Conservation (phyloP, 2,888 invertebrate species). For the Hemistola chrysoprasaria region DNA sequence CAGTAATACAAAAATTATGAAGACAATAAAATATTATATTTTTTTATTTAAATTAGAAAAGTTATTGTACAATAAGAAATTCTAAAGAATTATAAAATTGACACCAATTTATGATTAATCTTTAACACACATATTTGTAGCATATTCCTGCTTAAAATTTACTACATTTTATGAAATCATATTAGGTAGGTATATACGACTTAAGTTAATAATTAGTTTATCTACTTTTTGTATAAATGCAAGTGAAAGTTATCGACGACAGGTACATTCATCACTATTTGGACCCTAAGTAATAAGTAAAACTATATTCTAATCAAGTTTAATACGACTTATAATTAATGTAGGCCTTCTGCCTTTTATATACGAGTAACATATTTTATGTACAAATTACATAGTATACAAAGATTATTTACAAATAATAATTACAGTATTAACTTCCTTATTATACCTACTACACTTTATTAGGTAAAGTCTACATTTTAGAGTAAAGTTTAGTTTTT, state of each 20-base stretch:
- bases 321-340: not conserved
- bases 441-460: no score
- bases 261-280: conserved; percentile 27
- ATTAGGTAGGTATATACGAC: not conserved
- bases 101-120: conserved; percentile 6
- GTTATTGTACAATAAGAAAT: no score
- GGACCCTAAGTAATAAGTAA: conserved; percentile 47
- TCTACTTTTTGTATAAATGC: conserved; percentile 25
- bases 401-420: no score
- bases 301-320: conserved; percentile 22
- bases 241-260: conserved; percentile 15
- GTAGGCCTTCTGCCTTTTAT: no score
- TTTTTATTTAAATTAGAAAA: no score
- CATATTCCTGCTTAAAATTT: conserved; percentile 3
- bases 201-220: no score
- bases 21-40: no score
- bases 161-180: not conserved
- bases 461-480: no score
- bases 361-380: no score
- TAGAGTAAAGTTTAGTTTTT: conserved; percentile 55
- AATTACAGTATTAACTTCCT: no score
- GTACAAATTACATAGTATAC: no score
- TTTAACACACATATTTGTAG: conserved; percentile 1
- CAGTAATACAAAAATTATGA: no score
- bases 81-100: conserved; percentile 6